Evolutionary conservation across 1,140 invertebrate species (phyloP).

Genomic region (Anastrepha obliqua): DNA sequence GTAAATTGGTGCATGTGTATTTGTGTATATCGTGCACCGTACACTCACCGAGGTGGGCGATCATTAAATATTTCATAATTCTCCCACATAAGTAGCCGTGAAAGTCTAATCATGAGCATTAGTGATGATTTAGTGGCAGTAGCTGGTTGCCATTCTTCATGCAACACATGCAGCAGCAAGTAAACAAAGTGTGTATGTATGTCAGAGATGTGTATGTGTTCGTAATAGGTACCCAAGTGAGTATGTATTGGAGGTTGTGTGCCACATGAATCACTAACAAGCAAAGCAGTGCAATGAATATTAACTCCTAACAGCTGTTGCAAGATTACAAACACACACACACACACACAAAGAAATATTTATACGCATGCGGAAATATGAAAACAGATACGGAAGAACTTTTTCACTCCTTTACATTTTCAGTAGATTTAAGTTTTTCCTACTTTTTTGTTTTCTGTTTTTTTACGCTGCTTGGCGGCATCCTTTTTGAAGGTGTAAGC

Average conservation of each 20-base stretch:
- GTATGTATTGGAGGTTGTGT: background rate
- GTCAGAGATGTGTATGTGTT: background rate
- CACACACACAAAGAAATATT: background rate
- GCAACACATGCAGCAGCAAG: constrained; percentile 36
- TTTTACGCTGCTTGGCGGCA: background rate
- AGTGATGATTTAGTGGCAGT: constrained; percentile 48
- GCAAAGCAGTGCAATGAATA: constrained; percentile 47
- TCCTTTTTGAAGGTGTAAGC: constrained; percentile 31
- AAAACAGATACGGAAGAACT: constrained; percentile 34
- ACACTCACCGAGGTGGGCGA: constrained; percentile 15
- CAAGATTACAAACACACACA: background rate
- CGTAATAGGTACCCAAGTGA: background rate
- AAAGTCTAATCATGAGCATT: constrained; percentile 52
- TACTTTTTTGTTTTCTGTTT: constrained; percentile 7
- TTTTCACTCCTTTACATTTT: constrained; percentile 15
- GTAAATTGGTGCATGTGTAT: too few species aligned
- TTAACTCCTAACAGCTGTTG: constrained; percentile 40
- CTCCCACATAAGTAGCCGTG: constrained; percentile 47
- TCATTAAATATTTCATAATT: constrained; percentile 51
- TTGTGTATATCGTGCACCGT: background rate
- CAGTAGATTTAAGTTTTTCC: background rate
- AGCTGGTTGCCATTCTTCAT: constrained; percentile 37
- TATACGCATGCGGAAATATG: background rate
- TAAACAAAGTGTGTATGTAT: background rate
- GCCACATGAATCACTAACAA: constrained; percentile 37